Percentiles rank a stretch among this genome's conserved stretches.
These are phyloP conservation scores for Sinocyclocheilus grahami DNA, from an alignment of 2,113 vertebrate genomes.

Conservation along the genomic window DNA sequence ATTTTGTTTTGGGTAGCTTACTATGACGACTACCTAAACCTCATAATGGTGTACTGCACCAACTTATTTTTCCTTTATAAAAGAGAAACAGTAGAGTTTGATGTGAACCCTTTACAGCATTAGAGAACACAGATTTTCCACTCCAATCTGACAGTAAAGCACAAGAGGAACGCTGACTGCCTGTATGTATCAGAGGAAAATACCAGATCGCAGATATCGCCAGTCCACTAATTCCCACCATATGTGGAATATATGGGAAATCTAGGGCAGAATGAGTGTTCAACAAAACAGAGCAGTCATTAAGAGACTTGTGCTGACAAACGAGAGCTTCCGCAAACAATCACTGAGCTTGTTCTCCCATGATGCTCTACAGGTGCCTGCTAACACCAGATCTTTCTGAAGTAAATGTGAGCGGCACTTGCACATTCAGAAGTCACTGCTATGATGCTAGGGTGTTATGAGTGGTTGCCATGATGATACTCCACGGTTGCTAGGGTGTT, in stretches of 20 bases:
- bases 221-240: slow-evolving; percentile 74
- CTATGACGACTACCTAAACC: slow-evolving; percentile 13
- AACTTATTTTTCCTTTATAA: slow-evolving; percentile 64
- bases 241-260: slow-evolving; percentile 73
- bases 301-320: slow-evolving; percentile 15
- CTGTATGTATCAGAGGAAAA: slow-evolving; percentile 68
- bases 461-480: too few species aligned
- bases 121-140: slow-evolving; percentile 74
- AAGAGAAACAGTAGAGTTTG: slow-evolving; percentile 61
- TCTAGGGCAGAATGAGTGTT: slow-evolving; percentile 60
- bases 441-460: neutral
- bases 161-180: slow-evolving; percentile 80
- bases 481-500: neutral
- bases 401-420: too few species aligned
- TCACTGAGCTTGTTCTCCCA: neutral
- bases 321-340: slow-evolving; percentile 1
- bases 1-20: neutral
- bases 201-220: slow-evolving; percentile 65
- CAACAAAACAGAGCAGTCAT: slow-evolving; percentile 47
- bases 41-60: slow-evolving; percentile 51
- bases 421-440: neutral
- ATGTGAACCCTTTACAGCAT: slow-evolving; percentile 70
- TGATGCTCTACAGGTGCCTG: neutral
- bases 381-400: neutral
- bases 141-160: slow-evolving; percentile 65